Conservation (phyloP, 2,797 vertebrate species). For the Glyptemys insculpta region DNA sequence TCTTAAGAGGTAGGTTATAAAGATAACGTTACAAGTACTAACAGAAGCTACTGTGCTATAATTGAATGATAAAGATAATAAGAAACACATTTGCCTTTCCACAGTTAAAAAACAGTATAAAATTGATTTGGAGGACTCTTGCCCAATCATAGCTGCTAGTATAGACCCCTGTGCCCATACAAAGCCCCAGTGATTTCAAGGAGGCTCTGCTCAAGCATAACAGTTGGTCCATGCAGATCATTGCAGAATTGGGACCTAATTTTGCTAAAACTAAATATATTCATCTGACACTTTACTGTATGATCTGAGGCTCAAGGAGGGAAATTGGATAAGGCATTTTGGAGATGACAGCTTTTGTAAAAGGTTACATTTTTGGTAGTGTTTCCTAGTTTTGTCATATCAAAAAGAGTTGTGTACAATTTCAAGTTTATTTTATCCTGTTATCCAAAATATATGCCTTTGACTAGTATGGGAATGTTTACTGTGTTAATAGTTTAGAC, state of each 20-base stretch:
- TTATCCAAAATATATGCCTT: not conserved
- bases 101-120: not conserved
- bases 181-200: not conserved
- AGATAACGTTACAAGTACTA: constrained; percentile 35
- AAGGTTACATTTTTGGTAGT: not conserved
- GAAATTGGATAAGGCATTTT: not conserved
- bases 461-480: not conserved
- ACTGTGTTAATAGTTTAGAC: not conserved
- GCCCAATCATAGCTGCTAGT: not conserved
- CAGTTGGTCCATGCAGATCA: not conserved
- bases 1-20: constrained; percentile 49
- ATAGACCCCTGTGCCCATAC: not conserved
- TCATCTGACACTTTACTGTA: not conserved
- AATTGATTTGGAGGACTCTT: not conserved
- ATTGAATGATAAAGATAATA: not conserved
- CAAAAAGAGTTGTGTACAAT: not conserved
- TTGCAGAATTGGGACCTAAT: not conserved
- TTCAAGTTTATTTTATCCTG: not conserved
- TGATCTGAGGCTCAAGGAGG: not conserved
- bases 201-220: not conserved
- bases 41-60: not conserved
- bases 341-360: not conserved
- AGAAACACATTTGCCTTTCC: constrained; percentile 4
- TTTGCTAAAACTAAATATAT: not conserved
- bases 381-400: not conserved